Evolutionary conservation across 2,888 invertebrate genomes (phyloP).

Genomic region (Parnassius apollo): DNA sequence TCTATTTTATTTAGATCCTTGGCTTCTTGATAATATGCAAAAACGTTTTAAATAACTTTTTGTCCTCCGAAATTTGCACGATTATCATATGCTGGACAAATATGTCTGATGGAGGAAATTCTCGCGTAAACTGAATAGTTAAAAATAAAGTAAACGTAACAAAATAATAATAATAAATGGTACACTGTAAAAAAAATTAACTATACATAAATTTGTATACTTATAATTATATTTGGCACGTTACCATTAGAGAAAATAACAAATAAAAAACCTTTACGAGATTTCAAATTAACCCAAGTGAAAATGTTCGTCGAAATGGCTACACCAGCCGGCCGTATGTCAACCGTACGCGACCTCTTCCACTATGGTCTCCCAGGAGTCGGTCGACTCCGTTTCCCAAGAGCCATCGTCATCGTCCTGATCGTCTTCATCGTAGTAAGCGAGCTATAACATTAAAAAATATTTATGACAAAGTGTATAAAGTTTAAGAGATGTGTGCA

Average conservation of each 20-base stretch:
- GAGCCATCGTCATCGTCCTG: constrained; percentile 53
- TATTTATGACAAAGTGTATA: too few species aligned
- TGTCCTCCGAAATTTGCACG: too few species aligned
- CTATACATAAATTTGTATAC: not conserved
- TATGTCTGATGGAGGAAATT: too few species aligned
- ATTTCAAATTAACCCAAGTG: constrained; percentile 7
- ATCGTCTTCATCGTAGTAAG: constrained; percentile 59
- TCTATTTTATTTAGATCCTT: too few species aligned
- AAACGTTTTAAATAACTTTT: too few species aligned
- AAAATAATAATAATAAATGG: too few species aligned
- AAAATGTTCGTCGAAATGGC: constrained; percentile 6
- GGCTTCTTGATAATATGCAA: too few species aligned
- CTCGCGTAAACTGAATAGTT: too few species aligned
- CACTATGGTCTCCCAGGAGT: constrained; percentile 76
- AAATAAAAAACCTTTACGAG: not conserved
- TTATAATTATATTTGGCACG: constrained; percentile 20
- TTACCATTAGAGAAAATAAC: not conserved
- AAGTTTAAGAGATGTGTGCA: too few species aligned
- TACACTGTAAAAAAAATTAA: not conserved
- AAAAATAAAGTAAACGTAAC: too few species aligned
- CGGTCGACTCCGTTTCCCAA: constrained; percentile 68
- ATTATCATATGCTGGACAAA: too few species aligned
- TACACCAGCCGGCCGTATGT: constrained; percentile 28
- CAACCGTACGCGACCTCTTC: constrained; percentile 72
- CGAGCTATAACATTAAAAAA: constrained; percentile 45